These are phyloP conservation scores for Ptychodera flava DNA, from an alignment of 35 echinoderm and acorn worm genomes.

Conservation along the genomic window DNA sequence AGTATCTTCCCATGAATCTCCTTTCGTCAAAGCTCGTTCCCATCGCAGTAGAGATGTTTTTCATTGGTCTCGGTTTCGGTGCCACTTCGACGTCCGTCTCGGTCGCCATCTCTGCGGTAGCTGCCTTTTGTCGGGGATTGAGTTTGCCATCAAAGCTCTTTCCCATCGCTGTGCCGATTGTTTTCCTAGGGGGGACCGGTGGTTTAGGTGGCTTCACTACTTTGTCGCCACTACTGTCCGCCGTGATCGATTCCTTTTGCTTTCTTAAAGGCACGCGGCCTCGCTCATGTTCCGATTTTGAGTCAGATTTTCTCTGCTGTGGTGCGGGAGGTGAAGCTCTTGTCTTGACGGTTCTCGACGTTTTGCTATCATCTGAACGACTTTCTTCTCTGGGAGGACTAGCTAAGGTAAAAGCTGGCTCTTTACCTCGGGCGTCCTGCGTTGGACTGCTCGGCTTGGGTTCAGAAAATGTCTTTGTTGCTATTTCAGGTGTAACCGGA, in stretches of 20 bases:
- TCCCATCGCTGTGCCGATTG: not conserved
- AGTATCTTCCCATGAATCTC: not conserved
- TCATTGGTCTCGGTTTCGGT: not conserved
- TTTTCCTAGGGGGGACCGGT: not conserved
- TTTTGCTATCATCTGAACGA: not conserved
- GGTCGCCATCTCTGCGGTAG: not conserved
- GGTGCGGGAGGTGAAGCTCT: not conserved
- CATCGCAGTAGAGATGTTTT: not conserved
- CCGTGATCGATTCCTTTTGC: not conserved
- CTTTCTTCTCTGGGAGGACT: not conserved
- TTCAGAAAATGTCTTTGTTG: not conserved
- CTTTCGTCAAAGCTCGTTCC: not conserved
- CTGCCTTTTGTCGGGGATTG: not conserved
- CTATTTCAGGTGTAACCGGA: not conserved
- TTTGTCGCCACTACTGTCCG: not conserved
- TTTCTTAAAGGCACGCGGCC: not conserved
- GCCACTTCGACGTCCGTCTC: not conserved
- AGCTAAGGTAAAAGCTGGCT: not conserved
- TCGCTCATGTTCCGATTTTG: not conserved
- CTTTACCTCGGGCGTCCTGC: not conserved
- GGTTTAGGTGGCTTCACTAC: not conserved
- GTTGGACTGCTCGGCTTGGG: not conserved
- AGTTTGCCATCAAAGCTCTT: not conserved
- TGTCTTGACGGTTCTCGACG: not conserved
- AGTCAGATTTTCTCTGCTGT: no score